Conservation (phyloP, 2,113 vertebrate species). For the Scomber scombrus region DNA sequence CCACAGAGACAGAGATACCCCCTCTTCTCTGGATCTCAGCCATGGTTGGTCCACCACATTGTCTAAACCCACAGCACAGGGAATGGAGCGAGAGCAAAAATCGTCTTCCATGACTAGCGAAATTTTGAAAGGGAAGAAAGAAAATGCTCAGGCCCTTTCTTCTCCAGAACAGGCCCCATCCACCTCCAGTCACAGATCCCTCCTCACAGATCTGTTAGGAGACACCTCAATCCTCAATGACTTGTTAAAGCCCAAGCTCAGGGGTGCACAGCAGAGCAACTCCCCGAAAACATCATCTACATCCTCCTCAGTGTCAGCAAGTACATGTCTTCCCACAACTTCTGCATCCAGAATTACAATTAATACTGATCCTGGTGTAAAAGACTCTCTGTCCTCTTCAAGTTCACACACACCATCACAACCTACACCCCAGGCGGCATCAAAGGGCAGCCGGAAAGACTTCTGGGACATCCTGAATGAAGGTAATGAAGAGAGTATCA, state of each 20-base stretch:
- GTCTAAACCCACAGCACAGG: constrained; percentile 62
- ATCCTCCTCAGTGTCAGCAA: neutral
- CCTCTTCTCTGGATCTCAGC: constrained; percentile 66
- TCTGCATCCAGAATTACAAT: neutral
- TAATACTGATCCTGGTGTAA: constrained; percentile 1
- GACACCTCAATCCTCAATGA: constrained; percentile 94
- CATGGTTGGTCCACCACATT: constrained; percentile 38
- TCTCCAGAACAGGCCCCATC: constrained; percentile 6
- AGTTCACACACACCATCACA: neutral
- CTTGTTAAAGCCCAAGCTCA: constrained; percentile 86
- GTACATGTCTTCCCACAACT: neutral
- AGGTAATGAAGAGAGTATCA: constrained; percentile 90
- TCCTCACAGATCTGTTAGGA: constrained; percentile 89
- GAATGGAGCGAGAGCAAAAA: constrained; percentile 35
- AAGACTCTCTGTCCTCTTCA: neutral
- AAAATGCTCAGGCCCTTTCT: constrained; percentile 6
- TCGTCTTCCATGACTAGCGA: constrained; percentile 16
- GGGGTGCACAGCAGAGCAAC: constrained; percentile 35
- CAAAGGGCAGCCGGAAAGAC: constrained; percentile 87
- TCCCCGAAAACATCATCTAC: constrained; percentile 8
- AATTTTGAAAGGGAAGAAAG: constrained; percentile 24
- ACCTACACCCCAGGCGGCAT: constrained; percentile 61
- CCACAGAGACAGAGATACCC: constrained; percentile 66
- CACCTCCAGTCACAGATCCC: constrained; percentile 31
- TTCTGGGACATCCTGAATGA: constrained; percentile 97